phyloP scores from a whole-genome alignment of 2,797 vertebrate species.

The Lerista edwardsae region DNA sequence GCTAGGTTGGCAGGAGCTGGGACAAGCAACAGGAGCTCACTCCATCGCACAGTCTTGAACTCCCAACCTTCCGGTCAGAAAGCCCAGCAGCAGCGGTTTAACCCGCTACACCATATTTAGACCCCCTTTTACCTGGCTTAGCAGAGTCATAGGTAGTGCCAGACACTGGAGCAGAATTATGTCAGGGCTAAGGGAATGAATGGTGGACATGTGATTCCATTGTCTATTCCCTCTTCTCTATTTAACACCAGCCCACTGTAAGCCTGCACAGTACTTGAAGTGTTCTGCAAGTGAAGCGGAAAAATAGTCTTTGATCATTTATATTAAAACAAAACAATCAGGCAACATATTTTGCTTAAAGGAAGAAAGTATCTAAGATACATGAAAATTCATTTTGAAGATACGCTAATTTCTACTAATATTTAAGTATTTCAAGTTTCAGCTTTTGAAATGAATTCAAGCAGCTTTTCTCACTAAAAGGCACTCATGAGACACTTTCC shows the following conservation, averaged over 20 bases:
- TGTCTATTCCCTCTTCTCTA: background rate
- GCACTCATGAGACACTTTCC: constrained; percentile 33
- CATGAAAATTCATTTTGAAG: background rate
- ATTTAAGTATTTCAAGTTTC: background rate
- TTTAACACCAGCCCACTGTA: background rate
- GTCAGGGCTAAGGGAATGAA: too few species aligned
- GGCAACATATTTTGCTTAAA: background rate
- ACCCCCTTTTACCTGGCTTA: background rate
- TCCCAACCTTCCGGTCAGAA: too few species aligned
- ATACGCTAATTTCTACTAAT: background rate
- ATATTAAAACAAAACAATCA: background rate
- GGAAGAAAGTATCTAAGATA: background rate
- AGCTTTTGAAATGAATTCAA: background rate
- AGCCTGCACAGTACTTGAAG: too few species aligned
- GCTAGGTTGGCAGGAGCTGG: too few species aligned
- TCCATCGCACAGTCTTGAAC: too few species aligned
- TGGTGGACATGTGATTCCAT: background rate
- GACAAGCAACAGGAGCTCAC: too few species aligned
- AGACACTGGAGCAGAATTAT: too few species aligned
- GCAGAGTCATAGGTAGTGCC: too few species aligned
- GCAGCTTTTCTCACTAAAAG: background rate
- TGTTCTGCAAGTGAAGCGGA: background rate
- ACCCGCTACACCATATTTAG: too few species aligned
- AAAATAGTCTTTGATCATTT: background rate
- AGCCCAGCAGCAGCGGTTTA: too few species aligned